Conservation (phyloP, 2,888 invertebrate genomes). For the Aphidoletes aphidimyza region DNA sequence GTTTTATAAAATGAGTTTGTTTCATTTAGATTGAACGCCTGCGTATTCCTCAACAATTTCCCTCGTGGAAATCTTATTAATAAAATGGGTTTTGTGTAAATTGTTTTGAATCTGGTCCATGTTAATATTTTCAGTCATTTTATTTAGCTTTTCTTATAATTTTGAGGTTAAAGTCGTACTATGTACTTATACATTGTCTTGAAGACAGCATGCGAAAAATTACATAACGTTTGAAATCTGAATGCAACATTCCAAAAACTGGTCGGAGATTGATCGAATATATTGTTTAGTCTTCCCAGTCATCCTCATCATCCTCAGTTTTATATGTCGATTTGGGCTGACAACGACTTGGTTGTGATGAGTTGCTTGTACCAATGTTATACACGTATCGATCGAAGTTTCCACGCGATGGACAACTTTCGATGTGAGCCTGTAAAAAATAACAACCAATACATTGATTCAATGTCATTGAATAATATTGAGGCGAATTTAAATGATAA, state of each 20-base stretch:
- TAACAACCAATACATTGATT: neutral
- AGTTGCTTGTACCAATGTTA: neutral
- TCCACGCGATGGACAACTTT: slow-evolving; percentile 58
- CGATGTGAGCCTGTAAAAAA: slow-evolving; percentile 59
- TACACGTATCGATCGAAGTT: slow-evolving; percentile 34
- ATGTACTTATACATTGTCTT: no score
- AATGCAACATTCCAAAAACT: no score
- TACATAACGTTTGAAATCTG: no score
- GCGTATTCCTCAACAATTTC: no score
- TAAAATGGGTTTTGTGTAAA: neutral
- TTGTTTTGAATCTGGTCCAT: neutral
- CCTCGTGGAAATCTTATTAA: neutral
- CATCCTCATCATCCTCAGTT: neutral
- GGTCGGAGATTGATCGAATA: no score
- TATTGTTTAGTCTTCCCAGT: slow-evolving; percentile 48
- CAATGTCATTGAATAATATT: neutral
- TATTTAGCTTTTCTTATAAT: neutral
- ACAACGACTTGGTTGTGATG: neutral
- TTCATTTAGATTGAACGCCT: no score
- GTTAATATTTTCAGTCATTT: neutral
- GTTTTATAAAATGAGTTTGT: no score
- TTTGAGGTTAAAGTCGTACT: slow-evolving; percentile 24
- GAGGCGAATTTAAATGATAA: neutral
- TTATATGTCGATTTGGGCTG: neutral
- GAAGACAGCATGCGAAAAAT: no score